Evolutionary conservation across 2,113 vertebrate species (phyloP).

Genomic region (Trogon melanurus): DNA sequence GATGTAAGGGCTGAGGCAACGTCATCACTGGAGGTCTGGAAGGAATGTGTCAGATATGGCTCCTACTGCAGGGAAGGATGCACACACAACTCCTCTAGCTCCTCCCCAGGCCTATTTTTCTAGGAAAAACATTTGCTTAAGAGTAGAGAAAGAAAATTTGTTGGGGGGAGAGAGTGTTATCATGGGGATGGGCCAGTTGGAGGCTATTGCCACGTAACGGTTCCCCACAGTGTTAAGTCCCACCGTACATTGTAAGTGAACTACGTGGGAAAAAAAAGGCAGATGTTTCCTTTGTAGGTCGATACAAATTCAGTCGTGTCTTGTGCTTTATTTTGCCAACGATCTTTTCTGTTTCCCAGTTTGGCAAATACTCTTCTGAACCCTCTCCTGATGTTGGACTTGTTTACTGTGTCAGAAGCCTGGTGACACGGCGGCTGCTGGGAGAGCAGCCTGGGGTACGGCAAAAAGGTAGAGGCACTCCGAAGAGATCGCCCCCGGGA

Average conservation of each 20-base stretch:
- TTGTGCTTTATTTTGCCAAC: neutral
- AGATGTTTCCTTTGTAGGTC: neutral
- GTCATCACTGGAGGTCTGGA: neutral
- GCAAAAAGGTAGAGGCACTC: neutral
- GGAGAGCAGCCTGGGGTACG: neutral
- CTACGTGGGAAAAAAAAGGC: neutral
- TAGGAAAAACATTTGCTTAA: neutral
- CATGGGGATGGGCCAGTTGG: neutral
- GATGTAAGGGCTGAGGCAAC: neutral
- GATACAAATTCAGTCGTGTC: neutral
- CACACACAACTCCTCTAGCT: neutral
- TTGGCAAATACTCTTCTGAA: neutral
- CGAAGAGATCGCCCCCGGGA: accelerated
- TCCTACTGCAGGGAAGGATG: neutral
- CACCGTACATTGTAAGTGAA: neutral
- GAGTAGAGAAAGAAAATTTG: neutral
- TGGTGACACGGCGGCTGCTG: neutral
- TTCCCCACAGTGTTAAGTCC: neutral
- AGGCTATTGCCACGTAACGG: neutral
- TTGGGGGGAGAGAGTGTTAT: neutral
- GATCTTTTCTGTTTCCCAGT: neutral
- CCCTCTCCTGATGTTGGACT: neutral
- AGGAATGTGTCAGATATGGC: neutral
- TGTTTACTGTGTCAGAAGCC: neutral
- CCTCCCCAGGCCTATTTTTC: neutral